phyloP scores from a whole-genome alignment of 23 tunicate species.

The Styela plicata region DNA sequence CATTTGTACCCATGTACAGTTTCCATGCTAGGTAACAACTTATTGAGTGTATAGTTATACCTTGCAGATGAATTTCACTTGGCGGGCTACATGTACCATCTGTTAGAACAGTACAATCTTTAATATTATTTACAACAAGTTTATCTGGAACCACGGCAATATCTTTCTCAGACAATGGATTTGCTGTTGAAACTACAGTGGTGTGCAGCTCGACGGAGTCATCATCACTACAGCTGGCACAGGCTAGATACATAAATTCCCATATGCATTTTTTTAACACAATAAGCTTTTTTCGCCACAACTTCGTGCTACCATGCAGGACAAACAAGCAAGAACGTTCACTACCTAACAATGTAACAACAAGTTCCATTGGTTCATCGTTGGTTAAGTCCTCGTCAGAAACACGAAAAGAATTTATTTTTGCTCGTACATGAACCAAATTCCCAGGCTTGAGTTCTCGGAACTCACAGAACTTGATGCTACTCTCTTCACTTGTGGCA shows the following conservation, averaged over 20 bases:
- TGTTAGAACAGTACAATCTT: too few species aligned
- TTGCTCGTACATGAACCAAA: neutral
- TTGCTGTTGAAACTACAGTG: constrained; percentile 46
- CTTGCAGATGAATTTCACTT: too few species aligned
- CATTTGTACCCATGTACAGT: too few species aligned
- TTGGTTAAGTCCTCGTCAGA: neutral
- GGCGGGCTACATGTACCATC: too few species aligned
- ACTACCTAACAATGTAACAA: neutral
- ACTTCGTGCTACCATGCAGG: constrained; percentile 51
- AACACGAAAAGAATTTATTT: neutral
- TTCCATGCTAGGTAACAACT: too few species aligned
- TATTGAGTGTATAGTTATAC: too few species aligned
- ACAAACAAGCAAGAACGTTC: neutral
- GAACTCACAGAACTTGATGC: neutral
- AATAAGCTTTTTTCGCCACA: constrained; percentile 28
- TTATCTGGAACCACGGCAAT: too few species aligned
- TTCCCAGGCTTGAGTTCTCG: neutral
- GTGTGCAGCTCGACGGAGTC: constrained; percentile 44
- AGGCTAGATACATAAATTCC: constrained; percentile 47
- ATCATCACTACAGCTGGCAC: constrained; percentile 11
- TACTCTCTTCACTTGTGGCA: neutral
- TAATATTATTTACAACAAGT: too few species aligned
- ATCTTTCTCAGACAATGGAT: too few species aligned
- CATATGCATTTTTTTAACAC: constrained; percentile 28
- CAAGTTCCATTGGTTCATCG: neutral